Evolutionary conservation across 1,140 invertebrate species (phyloP), one percentile per base, ranked within the genome.

Genomic region (Temnothorax longispinosus): DNA sequence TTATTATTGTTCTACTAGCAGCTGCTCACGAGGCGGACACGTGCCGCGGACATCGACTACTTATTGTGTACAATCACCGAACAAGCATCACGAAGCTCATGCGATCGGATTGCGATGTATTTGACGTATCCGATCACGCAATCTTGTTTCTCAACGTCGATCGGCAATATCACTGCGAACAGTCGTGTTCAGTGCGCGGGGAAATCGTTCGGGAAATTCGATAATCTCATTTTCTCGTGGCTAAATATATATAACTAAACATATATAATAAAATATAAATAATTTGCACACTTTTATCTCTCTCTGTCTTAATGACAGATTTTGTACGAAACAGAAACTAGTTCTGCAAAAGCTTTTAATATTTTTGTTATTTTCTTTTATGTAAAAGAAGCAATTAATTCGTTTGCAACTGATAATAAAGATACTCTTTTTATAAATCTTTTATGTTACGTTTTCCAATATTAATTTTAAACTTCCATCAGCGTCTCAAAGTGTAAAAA

Each of bases 1-100:
- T 64, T 69, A 35, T 67, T 76, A 80, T 75, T 62, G 54, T 74
- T 80, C 35, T 15, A 21, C 52, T 69, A 60, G 35, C 62, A 38
- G 71, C 71, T 50, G 84, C 21, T 56, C 76, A 89, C 87, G 87
- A 75, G 56, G 56, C 58, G 6, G 15, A 50, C 88, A 58, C 84
- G 88, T 81, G 88, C 64, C 27, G 21, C 18, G 41, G 56, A 52
- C 86, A 87, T 89, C 41, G 69, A 21, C 60, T 69, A 56, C 47
- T 78, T 65, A 81, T 89, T 89, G 86, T 44, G 15, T 47, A 75
- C 32, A 71, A 81, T 64, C 50, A 64, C 44, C 27, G 88, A 81
- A 69, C 62, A 56, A 86, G 35, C 52, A 86, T 86, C 76, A 76
- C 71, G 54, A 67, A 75, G 69, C 21, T 60, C 62, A 54, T 81